Evolutionary conservation across 1,140 invertebrate species (phyloP).

Genomic region (Penaeus chinensis): DNA sequence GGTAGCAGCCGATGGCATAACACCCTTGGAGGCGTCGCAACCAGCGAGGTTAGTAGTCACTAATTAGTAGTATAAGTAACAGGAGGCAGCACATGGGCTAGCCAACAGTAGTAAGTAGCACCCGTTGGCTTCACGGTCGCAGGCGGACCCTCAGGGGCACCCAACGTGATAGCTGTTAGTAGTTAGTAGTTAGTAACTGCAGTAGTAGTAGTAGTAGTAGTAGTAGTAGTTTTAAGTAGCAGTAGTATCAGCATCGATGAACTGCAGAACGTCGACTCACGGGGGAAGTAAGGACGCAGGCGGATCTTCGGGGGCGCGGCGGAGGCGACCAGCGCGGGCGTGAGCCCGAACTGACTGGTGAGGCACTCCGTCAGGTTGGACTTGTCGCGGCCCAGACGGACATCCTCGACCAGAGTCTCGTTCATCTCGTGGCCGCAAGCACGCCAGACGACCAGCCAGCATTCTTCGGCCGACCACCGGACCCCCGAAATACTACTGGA

Average conservation of each 20-base stretch:
- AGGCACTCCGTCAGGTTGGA: constrained; percentile 54
- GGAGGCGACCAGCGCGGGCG: constrained; percentile 34
- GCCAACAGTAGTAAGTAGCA: too few species aligned
- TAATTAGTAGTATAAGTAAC: too few species aligned
- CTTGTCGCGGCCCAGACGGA: constrained; percentile 42
- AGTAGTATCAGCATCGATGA: not conserved
- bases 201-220: not conserved
- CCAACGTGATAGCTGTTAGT: not conserved
- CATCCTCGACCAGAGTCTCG: constrained; percentile 37
- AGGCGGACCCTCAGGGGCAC: too few species aligned
- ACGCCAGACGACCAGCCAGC: constrained; percentile 5
- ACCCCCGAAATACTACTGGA: too few species aligned
- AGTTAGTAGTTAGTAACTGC: too few species aligned
- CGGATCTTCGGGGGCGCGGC: constrained; percentile 40
- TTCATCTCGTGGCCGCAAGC: constrained; percentile 28
- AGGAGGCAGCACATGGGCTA: too few species aligned
- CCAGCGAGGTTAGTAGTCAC: too few species aligned
- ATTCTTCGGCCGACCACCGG: constrained; percentile 18
- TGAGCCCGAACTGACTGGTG: not conserved
- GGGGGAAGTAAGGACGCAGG: constrained; percentile 25
- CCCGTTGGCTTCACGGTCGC: too few species aligned
- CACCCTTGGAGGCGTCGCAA: too few species aligned
- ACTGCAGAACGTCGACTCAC: constrained; percentile 21
- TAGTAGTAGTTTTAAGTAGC: not conserved
- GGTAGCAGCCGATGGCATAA: too few species aligned